Percentiles rank a stretch among this genome's conserved stretches.
Conservation (phyloP, 2,888 invertebrate genomes). For the Adelphocoris suturalis region DNA sequence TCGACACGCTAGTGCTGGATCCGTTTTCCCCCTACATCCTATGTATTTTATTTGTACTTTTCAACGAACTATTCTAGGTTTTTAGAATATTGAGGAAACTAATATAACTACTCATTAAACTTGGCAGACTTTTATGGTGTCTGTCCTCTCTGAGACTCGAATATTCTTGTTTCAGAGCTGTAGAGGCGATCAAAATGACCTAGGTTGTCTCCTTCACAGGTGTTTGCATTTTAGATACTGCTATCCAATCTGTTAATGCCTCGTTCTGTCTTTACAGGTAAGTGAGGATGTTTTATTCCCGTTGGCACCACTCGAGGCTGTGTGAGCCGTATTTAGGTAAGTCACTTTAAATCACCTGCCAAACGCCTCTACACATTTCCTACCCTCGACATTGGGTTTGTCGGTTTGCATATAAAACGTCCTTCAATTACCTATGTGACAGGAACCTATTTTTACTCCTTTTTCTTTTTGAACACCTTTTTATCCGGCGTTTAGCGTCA, state of each 20-base stretch:
- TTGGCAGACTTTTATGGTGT: too few species aligned
- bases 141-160: too few species aligned
- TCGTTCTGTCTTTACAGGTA: conserved; percentile 33
- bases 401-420: conserved; percentile 27
- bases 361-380: conserved; percentile 21
- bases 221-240: background rate
- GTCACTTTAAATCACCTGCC: conserved; percentile 30
- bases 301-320: conserved; percentile 36
- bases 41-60: too few species aligned
- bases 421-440: background rate
- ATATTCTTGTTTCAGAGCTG: too few species aligned
- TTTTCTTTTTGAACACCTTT: background rate
- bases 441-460: background rate
- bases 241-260: background rate
- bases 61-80: too few species aligned
- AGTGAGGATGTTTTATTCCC: conserved; percentile 36
- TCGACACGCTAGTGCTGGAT: too few species aligned
- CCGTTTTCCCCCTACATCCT: too few species aligned
- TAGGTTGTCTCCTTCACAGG: conserved; percentile 8
- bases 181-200: background rate
- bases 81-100: too few species aligned
- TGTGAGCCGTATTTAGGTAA: conserved; percentile 8
- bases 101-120: too few species aligned
- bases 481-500: background rate
- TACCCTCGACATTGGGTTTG: background rate